Conservation (phyloP, 2,888 invertebrate species). For the Carcina quercana region DNA sequence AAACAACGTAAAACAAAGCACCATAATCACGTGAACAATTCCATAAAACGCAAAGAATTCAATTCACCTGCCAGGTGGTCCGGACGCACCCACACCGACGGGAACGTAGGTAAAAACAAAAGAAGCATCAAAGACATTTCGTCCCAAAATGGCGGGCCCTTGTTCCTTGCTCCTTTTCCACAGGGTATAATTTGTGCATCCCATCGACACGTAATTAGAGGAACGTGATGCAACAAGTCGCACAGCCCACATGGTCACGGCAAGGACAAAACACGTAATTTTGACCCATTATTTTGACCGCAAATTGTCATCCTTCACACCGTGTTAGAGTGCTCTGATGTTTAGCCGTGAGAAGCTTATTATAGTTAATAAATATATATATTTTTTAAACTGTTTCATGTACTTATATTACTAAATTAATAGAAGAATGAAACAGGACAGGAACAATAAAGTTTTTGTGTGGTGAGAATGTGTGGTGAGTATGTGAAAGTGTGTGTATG, state of each 20-base stretch:
- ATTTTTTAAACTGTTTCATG: no score
- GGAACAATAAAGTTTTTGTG: no score
- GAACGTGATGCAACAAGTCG: constrained; percentile 59
- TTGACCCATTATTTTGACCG: constrained; percentile 64
- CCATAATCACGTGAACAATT: no score
- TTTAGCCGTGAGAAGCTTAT: constrained; percentile 3
- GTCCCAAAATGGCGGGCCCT: constrained; percentile 31
- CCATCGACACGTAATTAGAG: constrained; percentile 60
- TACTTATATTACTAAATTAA: no score
- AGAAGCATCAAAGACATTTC: constrained; percentile 40
- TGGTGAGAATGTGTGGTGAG: no score
- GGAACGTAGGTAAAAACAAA: constrained; percentile 24
- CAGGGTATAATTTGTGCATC: constrained; percentile 67
- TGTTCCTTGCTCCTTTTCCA: constrained; percentile 31
- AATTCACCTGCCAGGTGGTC: constrained; percentile 9
- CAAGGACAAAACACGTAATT: constrained; percentile 65
- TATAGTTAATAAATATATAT: no score
- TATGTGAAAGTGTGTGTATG: no score
- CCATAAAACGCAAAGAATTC: no score
- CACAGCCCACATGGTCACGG: constrained; percentile 54
- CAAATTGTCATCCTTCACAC: constrained; percentile 51
- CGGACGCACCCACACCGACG: constrained; percentile 1
- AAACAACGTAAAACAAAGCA: no score
- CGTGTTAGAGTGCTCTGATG: constrained; percentile 19
- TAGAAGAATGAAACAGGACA: no score